These are phyloP conservation scores for Mastomys natalensis DNA, from an alignment of 2,113 vertebrate genomes.

Conservation along the genomic window DNA sequence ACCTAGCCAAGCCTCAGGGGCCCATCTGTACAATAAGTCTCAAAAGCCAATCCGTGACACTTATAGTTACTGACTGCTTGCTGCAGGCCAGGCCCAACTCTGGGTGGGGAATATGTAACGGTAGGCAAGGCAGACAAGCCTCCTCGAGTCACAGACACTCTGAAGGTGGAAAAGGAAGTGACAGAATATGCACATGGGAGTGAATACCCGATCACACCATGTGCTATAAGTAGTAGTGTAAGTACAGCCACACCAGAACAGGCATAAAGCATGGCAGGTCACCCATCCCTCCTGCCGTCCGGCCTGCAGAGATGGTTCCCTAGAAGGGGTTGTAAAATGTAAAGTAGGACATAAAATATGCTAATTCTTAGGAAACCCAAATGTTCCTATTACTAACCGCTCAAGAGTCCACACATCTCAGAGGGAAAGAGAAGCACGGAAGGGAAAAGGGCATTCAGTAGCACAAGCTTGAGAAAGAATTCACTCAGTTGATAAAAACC, in stretches of 20 bases:
- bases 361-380: neutral
- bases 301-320: neutral
- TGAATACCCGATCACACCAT: neutral
- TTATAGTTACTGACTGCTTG: neutral
- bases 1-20: neutral
- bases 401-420: neutral
- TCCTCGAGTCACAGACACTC: neutral
- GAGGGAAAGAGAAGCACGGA: neutral
- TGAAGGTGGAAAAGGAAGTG: neutral
- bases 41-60: neutral
- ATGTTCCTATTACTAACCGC: neutral
- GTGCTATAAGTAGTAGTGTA: no score
- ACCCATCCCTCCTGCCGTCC: neutral
- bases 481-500: neutral
- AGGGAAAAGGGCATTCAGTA: neutral
- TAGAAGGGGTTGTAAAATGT: neutral
- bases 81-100: neutral
- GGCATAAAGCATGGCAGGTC: neutral
- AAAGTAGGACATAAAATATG: neutral
- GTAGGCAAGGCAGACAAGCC: neutral
- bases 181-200: neutral
- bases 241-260: no score
- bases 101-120: neutral
- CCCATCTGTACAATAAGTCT: neutral
- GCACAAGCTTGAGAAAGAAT: fast-evolving